Base-by-base conservation (phyloP, 1,140 invertebrate species). In the Agraylea sexmaculata region DNA sequence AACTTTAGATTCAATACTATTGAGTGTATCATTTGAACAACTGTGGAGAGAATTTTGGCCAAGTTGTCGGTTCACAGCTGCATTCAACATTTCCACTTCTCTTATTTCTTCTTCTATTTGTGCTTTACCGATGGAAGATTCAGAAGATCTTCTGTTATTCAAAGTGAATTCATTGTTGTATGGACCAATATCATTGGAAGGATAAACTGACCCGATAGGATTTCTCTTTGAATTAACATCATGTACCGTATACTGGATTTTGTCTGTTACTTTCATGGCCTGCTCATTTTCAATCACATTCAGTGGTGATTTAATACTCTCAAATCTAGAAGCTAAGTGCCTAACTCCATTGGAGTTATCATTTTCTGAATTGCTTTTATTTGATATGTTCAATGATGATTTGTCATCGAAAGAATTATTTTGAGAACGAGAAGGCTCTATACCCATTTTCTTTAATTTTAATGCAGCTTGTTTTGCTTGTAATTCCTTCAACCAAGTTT, bases 301-400 rank as follows among this genome's bases (percentile, higher is more conserved):
- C 3, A 46, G 51, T 23, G 54, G 53, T 19, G 63, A 34, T 40
- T 66, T 63, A 29, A 66, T 75, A 53, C 73, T 77, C 63, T 91
- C 86, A 59, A 90, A 90, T 54, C 77, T 77, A 1, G 83, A 81
- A 2, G 86, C 82, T 53, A 90, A 74, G 56, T 87, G 83, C 60
- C 74, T 78, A 0, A 87, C 85, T 28, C 45, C 34, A 43, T 43
- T 49, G 7, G 30, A n/a, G 37, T 45, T 42, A 13, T 49, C 47
- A 29, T 11, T 31, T 13, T 42, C 44, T 4, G 15, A 12, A 27
- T 64, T 59, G 34, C 77, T 52, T 58, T 68, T 59, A 48, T 47
- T 62, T 59, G 53, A 58, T 38, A 50, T 38, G 43, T 52, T 5
- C 16, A 40, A 52, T 21, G 19, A 3, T 33, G 16, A n/a, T n/a